Percentiles rank a stretch among this genome's conserved stretches.
Conservation (phyloP, 2,113 vertebrate species). For the Zeus faber region DNA sequence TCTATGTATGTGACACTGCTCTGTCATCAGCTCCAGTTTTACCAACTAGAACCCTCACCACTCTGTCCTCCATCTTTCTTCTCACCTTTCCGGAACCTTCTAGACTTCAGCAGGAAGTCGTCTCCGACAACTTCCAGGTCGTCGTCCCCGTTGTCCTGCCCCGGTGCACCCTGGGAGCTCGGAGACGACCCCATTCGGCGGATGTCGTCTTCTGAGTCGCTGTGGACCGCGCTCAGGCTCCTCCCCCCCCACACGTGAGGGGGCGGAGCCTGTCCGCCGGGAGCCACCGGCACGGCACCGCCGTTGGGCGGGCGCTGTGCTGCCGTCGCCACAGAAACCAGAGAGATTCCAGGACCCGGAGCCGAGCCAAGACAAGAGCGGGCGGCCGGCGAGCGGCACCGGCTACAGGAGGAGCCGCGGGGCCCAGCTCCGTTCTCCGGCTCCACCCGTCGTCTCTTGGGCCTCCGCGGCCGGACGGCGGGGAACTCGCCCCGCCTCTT, state of each 20-base stretch:
- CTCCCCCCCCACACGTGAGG: not conserved
- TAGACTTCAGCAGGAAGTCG: constrained; percentile 74
- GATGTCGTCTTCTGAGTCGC: too few relatives aligned
- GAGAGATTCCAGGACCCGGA: constrained; percentile 14
- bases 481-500: constrained; percentile 83
- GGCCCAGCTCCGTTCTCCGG: not conserved
- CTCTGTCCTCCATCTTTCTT: constrained; percentile 25
- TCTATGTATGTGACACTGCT: too few relatives aligned
- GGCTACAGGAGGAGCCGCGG: not conserved
- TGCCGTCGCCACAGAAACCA: too few relatives aligned
- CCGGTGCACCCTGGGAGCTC: constrained; percentile 27
- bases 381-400: not conserved
- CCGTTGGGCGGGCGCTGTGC: too few relatives aligned
- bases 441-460: constrained; percentile 40
- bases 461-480: constrained; percentile 28
- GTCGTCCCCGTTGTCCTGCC: constrained; percentile 37
- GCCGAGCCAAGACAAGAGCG: not conserved
- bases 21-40: too few relatives aligned
- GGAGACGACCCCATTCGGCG: too few relatives aligned
- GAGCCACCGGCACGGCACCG: too few relatives aligned
- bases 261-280: too few relatives aligned
- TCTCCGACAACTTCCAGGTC: constrained; percentile 81
- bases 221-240: constrained; percentile 41
- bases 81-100: constrained; percentile 35
- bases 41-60: too few relatives aligned